phyloP scores from a whole-genome alignment of 2,797 vertebrate species.

The Neosilurus mollespiculum region DNA sequence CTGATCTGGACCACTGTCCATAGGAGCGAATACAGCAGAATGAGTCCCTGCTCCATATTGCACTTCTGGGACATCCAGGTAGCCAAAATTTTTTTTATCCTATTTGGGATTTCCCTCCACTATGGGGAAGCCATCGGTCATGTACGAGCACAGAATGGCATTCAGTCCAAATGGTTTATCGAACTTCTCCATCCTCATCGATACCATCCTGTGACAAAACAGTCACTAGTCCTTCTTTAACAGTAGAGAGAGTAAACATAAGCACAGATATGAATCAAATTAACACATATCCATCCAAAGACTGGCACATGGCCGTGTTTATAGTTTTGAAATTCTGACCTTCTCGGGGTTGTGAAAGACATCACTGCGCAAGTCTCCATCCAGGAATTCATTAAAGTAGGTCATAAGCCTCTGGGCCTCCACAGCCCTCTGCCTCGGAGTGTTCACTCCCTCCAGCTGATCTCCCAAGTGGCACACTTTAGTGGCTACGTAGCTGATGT shows the following conservation, averaged over 20 bases:
- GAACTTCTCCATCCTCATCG: too few relatives aligned
- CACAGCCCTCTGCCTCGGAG: conserved; percentile 95
- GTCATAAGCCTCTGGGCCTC: conserved; percentile 99
- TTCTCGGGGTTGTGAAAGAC: conserved; percentile 99
- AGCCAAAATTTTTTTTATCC: too few relatives aligned
- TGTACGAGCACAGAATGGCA: too few relatives aligned
- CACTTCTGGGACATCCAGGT: too few relatives aligned
- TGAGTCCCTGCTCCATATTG: too few relatives aligned
- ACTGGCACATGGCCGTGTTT: not conserved
- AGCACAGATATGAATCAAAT: not conserved
- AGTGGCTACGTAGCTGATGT: conserved; percentile 98
- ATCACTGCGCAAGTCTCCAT: conserved; percentile 97
- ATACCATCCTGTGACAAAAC: too few relatives aligned
- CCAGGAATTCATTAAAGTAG: conserved; percentile 99
- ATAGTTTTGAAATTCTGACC: conserved; percentile 67
- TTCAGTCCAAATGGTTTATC: too few relatives aligned
- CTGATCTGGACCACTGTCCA: too few relatives aligned
- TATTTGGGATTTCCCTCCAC: too few relatives aligned
- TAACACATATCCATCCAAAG: not conserved
- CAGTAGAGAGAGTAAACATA: not conserved
- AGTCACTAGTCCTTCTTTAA: not conserved
- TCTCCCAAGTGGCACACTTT: conserved; percentile 99
- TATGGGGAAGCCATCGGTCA: too few relatives aligned
- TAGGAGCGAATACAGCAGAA: too few relatives aligned
- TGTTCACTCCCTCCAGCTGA: conserved; percentile 98